A percentile compares a stretch with the other conserved stretches of the same genome.
Evolutionary conservation across 2,888 invertebrate genomes (phyloP).

Genomic region (Dione vanillae): DNA sequence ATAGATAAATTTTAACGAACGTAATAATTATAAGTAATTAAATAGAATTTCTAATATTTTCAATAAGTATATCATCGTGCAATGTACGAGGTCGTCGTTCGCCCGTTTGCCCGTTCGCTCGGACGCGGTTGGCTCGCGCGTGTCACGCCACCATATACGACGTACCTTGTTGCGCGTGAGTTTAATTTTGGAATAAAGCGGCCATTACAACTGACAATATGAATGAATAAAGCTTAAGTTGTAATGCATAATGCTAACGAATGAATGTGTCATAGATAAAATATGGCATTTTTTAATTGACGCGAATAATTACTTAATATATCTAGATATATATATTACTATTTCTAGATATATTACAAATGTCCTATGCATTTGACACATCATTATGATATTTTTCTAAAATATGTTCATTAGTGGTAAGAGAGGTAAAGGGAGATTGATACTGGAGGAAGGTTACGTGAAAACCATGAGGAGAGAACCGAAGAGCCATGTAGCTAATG

Average conservation of each 20-base stretch:
- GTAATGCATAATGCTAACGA: constrained; percentile 13
- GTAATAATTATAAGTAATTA: neutral
- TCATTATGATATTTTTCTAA: too few species aligned
- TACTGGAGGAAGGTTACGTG: too few species aligned
- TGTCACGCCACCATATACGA: constrained; percentile 69
- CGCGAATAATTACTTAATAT: neutral
- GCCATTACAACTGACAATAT: constrained; percentile 29
- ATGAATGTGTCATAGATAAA: neutral
- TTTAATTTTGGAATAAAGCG: constrained; percentile 74
- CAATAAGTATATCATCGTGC: neutral
- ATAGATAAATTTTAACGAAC: too few species aligned
- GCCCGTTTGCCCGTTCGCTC: constrained; percentile 55
- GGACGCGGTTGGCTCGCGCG: constrained; percentile 61
- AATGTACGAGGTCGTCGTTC: constrained; percentile 67
- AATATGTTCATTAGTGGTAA: too few species aligned
- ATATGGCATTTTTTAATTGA: neutral
- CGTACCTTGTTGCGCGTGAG: constrained; percentile 47
- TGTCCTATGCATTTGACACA: too few species aligned
- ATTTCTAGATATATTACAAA: neutral
- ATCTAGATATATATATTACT: too few species aligned
- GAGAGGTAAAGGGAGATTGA: too few species aligned
- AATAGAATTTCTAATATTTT: neutral
- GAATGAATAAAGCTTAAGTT: constrained; percentile 31
- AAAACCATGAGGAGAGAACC: too few species aligned
- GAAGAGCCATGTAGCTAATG: too few species aligned